Evolutionary conservation across 2,797 vertebrate species (phyloP).

Genomic region (Clarias fuscus): DNA sequence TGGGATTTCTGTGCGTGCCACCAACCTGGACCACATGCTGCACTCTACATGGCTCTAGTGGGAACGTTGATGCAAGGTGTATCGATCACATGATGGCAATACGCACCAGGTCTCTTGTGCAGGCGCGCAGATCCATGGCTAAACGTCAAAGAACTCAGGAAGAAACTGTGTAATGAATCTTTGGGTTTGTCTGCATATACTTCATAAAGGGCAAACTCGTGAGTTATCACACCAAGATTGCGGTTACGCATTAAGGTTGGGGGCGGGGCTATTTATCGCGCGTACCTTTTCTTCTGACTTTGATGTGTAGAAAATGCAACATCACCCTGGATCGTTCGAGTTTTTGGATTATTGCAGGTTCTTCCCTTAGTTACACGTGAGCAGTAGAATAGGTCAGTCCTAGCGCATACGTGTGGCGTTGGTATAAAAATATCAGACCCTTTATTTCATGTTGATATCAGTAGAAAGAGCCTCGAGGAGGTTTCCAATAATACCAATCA

Average conservation of each 20-base stretch:
- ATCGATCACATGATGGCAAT: neutral
- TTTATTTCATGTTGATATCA: no score
- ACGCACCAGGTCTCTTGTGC: neutral
- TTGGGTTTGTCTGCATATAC: neutral
- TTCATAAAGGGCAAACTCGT: neutral
- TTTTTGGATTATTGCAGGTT: neutral
- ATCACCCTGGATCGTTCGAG: neutral
- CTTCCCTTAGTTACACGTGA: neutral
- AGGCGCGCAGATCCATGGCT: neutral
- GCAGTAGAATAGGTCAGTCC: neutral
- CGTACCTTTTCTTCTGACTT: neutral
- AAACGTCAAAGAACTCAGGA: neutral
- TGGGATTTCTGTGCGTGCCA: neutral
- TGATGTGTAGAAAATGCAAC: neutral
- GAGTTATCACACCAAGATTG: neutral
- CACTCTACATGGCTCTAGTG: neutral
- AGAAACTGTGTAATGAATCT: neutral
- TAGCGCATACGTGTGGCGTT: no score
- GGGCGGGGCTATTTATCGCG: neutral
- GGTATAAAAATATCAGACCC: no score
- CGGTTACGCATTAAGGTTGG: neutral
- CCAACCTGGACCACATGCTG: neutral
- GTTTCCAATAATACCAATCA: no score
- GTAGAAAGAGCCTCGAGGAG: no score
- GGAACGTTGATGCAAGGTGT: neutral